These are phyloP conservation scores for Loris lydekkerianus DNA, from an alignment of 2,797 vertebrate genomes.

Conservation along the genomic window DNA sequence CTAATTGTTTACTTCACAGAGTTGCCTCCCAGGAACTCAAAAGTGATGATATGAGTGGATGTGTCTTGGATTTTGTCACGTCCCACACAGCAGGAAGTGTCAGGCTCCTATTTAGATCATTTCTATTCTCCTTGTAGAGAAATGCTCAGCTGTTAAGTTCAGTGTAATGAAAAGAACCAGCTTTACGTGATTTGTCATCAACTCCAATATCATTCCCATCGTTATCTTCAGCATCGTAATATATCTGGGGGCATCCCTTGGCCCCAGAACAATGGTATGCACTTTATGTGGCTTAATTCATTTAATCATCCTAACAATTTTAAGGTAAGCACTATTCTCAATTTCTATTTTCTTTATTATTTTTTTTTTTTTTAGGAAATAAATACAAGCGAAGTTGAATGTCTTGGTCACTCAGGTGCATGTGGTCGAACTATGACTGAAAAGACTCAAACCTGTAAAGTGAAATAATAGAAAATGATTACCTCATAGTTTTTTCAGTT, in stretches of 20 bases:
- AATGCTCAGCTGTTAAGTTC: not conserved
- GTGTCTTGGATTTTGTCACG: not conserved
- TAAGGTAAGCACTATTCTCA: not conserved
- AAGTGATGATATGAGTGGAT: not conserved
- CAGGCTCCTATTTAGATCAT: not conserved
- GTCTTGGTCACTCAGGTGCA: not conserved
- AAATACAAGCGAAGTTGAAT: slow-evolving; percentile 23
- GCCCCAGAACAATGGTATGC: not conserved
- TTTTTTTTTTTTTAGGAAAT: not conserved
- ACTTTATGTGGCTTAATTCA: not conserved
- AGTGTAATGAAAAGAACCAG: slow-evolving; percentile 4
- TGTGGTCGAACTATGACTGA: not conserved
- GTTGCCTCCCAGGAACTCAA: not conserved
- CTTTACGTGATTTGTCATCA: not conserved
- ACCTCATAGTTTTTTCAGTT: too few species aligned
- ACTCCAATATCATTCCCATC: not conserved
- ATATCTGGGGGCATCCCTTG: not conserved
- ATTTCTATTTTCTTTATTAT: not conserved
- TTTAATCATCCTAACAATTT: not conserved
- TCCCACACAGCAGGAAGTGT: slow-evolving; percentile 1
- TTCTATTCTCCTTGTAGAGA: not conserved
- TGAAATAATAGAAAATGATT: too few species aligned
- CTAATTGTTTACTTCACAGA: not conserved
- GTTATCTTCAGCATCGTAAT: not conserved
- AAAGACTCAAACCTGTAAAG: not conserved